Evolutionary conservation across 2,888 invertebrate species (phyloP), one percentile per base, ranked within the genome.

Genomic region (Pristionchus mayeri): DNA sequence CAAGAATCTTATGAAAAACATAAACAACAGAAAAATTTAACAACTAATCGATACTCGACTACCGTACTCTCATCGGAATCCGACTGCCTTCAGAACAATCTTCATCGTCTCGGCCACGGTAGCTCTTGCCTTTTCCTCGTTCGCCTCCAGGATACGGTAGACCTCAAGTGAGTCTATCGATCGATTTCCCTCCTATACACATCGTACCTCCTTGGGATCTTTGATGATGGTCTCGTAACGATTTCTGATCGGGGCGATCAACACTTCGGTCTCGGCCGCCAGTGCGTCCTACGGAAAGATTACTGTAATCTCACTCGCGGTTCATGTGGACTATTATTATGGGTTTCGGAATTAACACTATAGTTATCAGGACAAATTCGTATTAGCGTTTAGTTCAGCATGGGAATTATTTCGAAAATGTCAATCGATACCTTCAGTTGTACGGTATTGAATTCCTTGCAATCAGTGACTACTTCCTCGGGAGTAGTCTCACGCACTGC

Each of bases 41-140:
- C 44, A 44, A 63, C 27, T 21, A 40, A 82, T 24, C 71, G 40
- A 98, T 92, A 84, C 30, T 37, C 96, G 95, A 6, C 78, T 78
- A 78, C 78, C 24, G 78, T 78, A 78, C 24, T n/a, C 52, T 52
- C 24, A 78, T 30, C 48, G 48, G 52, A 52, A 78, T 52, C 78
- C 78, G 30, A 78, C 78, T 11, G 52, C 50, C 21, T 30, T 48
- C 78, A 78, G 0, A 9, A 78, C 78, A 3, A 34, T 16, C 27
- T 78, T 52, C 78, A 78, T 78, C 27, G 78, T 78, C 27, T 27
- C 78, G 52, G 50, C 11, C 30, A 78, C 78, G 30, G 52, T 78
- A 48, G 50, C 30, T 52, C 78, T 16, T 30, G 78, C 48, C 24
- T 52, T 30, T 34, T 50, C 50, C 52, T 78, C 78, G 16, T 37